Base-by-base conservation (phyloP, 2,113 vertebrate species). In the Tamias sibiricus region DNA sequence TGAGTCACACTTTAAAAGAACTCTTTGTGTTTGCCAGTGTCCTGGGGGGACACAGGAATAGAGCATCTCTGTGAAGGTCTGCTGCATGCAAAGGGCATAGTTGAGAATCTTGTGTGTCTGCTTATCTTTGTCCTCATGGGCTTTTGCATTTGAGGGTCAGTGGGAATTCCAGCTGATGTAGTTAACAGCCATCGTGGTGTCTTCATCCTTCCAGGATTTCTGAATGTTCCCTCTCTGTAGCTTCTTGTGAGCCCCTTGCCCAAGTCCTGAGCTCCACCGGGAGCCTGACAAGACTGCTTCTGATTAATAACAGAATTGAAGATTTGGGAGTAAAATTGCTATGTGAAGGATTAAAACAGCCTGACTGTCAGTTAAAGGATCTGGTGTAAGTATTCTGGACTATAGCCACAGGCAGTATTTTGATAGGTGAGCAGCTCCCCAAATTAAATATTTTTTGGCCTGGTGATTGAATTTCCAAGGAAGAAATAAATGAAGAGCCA, bases 281-380 rank as follows among this genome's bases (percentile, higher is more conserved):
- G 84, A 98, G 92, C 37, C 98, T 98, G 59, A 87, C 59, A 80
- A 98, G 98, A 79, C 96, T 99, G 68, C 98, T 98, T 68, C 97
- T 99, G 91, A 97, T 98, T 91, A 98, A 98, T 97, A 98, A 98
- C 30, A 94, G 97, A 76, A 89, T 98, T 95, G 93, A 96, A 97
- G 97, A 98, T 57, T 86, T 87, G 0, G 98, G 98, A 59, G 96
- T 98, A 96, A 98, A 98, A 86, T 97, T 98, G 87, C 90, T 99
- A 32, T 98, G 98, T 69, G 91, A 98, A 96, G 98, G 97, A 0
- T 98, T 98, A 91, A 98, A 98, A 97, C 93, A 98, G 84, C 98
- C 98, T 84, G 97, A 28, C 47, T 97, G 95, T 72, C 97, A 96
- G 71, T 97, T 98, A 81, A 97, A 97, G 87, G 96, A 98, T 94